Evolutionary conservation across 2,888 invertebrate species (phyloP).

Genomic region (Amphipoea oculea): DNA sequence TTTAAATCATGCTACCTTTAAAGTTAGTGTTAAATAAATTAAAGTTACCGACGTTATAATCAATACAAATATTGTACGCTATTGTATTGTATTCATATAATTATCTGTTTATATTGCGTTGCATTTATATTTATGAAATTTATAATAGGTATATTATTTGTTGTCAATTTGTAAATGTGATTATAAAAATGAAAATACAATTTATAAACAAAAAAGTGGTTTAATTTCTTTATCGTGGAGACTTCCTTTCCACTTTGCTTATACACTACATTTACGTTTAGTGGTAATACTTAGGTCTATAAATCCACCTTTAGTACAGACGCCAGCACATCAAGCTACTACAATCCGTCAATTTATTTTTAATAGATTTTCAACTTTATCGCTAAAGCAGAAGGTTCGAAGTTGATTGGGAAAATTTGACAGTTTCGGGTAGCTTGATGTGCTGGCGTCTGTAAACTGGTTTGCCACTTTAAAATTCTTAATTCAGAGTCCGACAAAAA

Average conservation of each 20-base stretch:
- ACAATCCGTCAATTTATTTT: no score
- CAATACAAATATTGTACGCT: constrained; percentile 24
- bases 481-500: background rate
- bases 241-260: background rate
- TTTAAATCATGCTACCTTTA: background rate
- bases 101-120: constrained; percentile 64
- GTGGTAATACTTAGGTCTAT: background rate
- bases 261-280: background rate
- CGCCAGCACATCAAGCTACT: no score
- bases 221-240: constrained; percentile 6
- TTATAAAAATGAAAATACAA: constrained; percentile 75
- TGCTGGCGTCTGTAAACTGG: no score
- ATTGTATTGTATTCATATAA: constrained; percentile 39
- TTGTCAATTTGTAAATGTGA: constrained; percentile 82
- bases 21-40: constrained; percentile 3
- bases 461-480: background rate
- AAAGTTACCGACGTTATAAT: constrained; percentile 38
- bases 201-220: constrained; percentile 60
- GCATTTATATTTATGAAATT: constrained; percentile 68
- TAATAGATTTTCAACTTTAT: no score
- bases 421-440: no score
- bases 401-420: no score
- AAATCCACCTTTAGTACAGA: background rate
- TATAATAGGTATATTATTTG: constrained; percentile 72
- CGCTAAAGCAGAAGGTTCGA: no score